phyloP scores from a whole-genome alignment of 2,888 invertebrate genomes.

The Conops quadrifasciatus region DNA sequence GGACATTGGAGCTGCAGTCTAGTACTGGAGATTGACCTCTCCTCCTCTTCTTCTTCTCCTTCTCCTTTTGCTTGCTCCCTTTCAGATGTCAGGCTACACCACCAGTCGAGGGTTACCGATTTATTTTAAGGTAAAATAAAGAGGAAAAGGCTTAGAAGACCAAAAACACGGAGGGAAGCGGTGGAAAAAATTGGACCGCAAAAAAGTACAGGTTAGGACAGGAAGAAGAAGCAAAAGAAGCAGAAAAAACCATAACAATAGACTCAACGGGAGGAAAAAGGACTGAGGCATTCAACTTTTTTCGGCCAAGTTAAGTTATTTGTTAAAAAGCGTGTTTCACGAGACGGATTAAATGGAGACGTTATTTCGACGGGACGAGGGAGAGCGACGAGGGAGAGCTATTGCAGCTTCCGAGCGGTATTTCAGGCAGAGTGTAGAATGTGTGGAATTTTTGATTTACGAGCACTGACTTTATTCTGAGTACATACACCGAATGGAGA shows the following conservation, averaged over 20 bases:
- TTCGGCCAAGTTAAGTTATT: neutral
- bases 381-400: neutral
- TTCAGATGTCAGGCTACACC: no score
- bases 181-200: neutral
- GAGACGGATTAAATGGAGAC: neutral
- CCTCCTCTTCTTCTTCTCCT: no score
- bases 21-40: no score
- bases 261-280: neutral
- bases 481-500: constrained; percentile 17
- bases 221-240: neutral
- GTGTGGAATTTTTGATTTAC: constrained; percentile 37
- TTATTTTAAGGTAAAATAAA: no score
- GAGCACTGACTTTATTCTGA: neutral
- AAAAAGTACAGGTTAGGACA: neutral
- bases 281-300: neutral
- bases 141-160: no score
- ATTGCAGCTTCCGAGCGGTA: neutral
- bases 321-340: constrained; percentile 2
- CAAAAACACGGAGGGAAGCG: no score
- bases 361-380: neutral
- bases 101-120: no score
- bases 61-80: no score
- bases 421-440: constrained; percentile 13
- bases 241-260: neutral
- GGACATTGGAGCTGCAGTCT: no score